A percentile compares a stretch with the other conserved stretches of the same genome.
These are phyloP conservation scores for Cebidichthys violaceus DNA, from an alignment of 2,113 vertebrate genomes.

Conservation along the genomic window DNA sequence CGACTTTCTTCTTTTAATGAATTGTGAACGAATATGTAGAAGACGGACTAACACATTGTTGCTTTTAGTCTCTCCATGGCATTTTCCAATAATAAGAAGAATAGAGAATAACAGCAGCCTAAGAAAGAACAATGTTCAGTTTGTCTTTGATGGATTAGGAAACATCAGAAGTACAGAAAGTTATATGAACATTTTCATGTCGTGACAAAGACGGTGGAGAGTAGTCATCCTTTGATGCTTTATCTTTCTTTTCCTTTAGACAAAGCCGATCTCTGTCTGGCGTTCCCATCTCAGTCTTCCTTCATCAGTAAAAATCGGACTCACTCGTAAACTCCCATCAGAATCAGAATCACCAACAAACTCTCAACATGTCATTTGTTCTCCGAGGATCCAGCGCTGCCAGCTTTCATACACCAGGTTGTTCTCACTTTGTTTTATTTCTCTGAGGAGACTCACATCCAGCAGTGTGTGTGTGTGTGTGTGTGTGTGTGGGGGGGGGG, in stretches of 20 bases:
- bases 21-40: too few relatives aligned
- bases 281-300: neutral
- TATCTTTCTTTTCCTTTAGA: neutral
- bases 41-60: too few relatives aligned
- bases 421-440: neutral
- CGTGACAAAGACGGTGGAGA: too few relatives aligned
- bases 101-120: too few relatives aligned
- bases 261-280: neutral
- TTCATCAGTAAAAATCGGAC: neutral
- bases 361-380: neutral
- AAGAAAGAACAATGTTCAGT: neutral
- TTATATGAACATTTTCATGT: too few relatives aligned
- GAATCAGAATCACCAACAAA: neutral
- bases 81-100: too few relatives aligned
- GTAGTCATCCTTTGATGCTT: too few relatives aligned
- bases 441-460: neutral
- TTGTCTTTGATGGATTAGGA: neutral
- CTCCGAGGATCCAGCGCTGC: neutral
- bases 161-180: neutral
- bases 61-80: too few relatives aligned
- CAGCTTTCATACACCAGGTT: neutral
- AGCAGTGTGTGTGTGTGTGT: neutral
- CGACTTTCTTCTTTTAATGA: too few relatives aligned
- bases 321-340: neutral
- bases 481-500: neutral